Conservation (phyloP, 2,113 vertebrate genomes). For the Ageneiosus marmoratus region DNA sequence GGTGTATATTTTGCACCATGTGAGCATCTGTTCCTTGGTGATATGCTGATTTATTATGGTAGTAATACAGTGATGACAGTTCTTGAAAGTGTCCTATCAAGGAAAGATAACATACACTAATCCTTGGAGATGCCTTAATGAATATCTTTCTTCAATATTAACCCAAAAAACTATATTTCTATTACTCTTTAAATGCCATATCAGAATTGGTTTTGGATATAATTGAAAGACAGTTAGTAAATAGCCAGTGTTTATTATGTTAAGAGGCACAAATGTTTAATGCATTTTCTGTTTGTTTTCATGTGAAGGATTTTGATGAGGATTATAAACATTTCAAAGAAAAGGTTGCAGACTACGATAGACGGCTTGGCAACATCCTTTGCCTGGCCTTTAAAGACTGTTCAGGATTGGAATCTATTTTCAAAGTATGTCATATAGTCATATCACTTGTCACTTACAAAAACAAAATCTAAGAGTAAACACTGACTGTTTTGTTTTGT, state of each 20-base stretch:
- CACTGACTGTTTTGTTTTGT: slow-evolving; percentile 47
- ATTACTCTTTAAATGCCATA: background rate
- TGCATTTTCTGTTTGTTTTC: slow-evolving; percentile 21
- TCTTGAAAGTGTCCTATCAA: background rate
- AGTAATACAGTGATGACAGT: background rate
- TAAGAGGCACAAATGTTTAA: background rate
- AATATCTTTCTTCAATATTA: background rate
- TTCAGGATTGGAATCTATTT: slow-evolving; percentile 76
- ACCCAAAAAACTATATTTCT: background rate
- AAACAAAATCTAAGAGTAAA: background rate
- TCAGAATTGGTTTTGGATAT: background rate
- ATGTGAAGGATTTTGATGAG: slow-evolving; percentile 72
- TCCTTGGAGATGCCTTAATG: background rate
- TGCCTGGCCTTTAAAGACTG: slow-evolving; percentile 76
- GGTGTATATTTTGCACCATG: background rate
- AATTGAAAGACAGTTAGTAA: background rate
- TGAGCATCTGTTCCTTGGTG: background rate
- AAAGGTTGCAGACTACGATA: slow-evolving; percentile 72
- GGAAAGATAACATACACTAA: background rate
- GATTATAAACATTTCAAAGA: slow-evolving; percentile 74
- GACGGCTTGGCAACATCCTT: slow-evolving; percentile 71
- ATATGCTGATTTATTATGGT: background rate
- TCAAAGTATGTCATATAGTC: slow-evolving; percentile 78
- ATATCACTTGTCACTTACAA: background rate
- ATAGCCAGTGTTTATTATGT: background rate